Conservation (phyloP, 2,113 vertebrate species). For the Machaerirhynchus nigripectus region DNA sequence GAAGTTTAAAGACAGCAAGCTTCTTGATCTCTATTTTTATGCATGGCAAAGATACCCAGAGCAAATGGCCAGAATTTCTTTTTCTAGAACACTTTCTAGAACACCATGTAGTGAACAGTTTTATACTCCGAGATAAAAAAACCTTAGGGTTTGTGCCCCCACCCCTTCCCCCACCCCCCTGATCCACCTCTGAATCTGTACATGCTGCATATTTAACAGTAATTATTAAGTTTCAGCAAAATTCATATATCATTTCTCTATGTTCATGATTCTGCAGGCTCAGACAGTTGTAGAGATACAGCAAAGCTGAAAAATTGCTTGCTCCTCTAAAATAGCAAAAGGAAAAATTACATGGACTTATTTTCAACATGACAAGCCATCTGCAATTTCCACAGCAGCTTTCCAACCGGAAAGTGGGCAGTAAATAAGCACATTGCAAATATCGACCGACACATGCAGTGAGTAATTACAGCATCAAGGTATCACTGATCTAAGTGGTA, state of each 20-base stretch:
- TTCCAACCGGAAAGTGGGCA: constrained; percentile 11
- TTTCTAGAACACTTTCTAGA: not conserved
- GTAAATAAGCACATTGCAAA: constrained; percentile 62
- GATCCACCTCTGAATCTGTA: not conserved
- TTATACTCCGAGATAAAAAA: not conserved
- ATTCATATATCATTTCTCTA: not conserved
- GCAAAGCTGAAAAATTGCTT: constrained; percentile 20
- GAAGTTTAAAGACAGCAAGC: not conserved
- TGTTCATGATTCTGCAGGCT: constrained; percentile 30
- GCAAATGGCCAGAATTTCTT: not conserved
- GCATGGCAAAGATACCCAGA: not conserved
- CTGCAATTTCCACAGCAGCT: constrained; percentile 26
- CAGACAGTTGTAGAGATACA: constrained; percentile 6
- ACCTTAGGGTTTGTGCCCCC: not conserved
- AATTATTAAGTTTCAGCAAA: constrained; percentile 34
- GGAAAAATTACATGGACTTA: constrained; percentile 46
- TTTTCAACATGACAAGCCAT: constrained; percentile 41
- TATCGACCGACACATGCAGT: constrained; percentile 26
- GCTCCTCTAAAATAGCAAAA: not conserved
- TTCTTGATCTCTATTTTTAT: not conserved
- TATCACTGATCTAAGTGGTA: constrained; percentile 23
- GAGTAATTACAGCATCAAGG: constrained; percentile 56
- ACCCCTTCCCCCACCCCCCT: fast-evolving
- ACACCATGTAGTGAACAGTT: not conserved
- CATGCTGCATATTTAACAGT: not conserved